Conservation (phyloP, 2,888 invertebrate genomes). For the Orthonychiurus folsomi region DNA sequence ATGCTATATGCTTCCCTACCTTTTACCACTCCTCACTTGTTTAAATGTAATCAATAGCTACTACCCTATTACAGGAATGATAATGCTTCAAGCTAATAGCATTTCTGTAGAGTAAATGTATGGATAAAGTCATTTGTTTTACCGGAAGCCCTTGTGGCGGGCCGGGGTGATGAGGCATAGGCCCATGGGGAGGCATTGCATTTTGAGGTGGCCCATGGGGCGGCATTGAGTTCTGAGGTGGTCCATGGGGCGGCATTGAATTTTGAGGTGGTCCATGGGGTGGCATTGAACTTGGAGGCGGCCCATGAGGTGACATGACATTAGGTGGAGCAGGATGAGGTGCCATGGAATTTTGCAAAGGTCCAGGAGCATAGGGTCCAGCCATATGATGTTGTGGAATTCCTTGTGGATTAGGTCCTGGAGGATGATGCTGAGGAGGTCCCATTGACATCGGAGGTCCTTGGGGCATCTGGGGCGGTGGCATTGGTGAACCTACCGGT, state of each 20-base stretch:
- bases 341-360: background rate
- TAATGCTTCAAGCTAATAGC: too few relatives aligned
- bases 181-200: constrained; percentile 9
- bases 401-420: constrained; percentile 8
- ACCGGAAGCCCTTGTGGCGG: background rate
- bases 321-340: background rate
- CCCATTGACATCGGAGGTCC: constrained; percentile 27
- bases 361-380: too few relatives aligned
- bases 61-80: too few relatives aligned
- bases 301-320: background rate
- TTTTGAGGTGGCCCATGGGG: constrained; percentile 18
- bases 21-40: too few relatives aligned
- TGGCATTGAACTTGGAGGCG: background rate
- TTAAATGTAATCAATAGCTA: too few relatives aligned
- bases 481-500: constrained; percentile 11
- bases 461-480: too few relatives aligned
- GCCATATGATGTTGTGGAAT: constrained; percentile 20
- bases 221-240: constrained; percentile 16
- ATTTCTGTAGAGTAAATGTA: background rate
- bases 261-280: constrained; percentile 18
- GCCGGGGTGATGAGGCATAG: constrained; percentile 14
- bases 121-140: background rate
- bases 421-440: constrained; percentile 30
- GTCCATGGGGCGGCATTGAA: constrained; percentile 17
- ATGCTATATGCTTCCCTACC: too few relatives aligned